Evolutionary conservation across 2,888 invertebrate genomes (phyloP), one percentile per base, ranked within the genome.

Genomic region (Cynaeus angustus): DNA sequence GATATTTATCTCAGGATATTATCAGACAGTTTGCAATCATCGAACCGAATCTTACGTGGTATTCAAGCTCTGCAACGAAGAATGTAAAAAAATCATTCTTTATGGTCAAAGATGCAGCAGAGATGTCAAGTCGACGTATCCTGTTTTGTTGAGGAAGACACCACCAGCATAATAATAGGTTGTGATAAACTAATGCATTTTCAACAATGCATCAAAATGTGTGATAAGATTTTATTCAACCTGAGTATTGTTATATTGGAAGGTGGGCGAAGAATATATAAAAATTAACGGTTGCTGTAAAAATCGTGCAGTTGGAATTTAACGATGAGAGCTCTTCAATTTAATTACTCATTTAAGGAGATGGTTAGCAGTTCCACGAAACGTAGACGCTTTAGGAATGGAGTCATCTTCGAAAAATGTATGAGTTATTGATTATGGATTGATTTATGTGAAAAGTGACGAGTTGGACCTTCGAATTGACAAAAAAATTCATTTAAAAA

Each of bases 61-160:
- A 30, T 45, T 28, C 16, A 30, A 58, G 45, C 59, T 59, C 33
- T 37, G 55, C 38, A 12, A 33, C 12, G 28, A 64, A 53, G 64
- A 62, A 62, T 52, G 62, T 16, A n/a, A 52, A 64, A 52, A 50
- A 64, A 28, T 21, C 30, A 7, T 52, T 64, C 62, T 53, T 43
- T 53, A 64, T 37, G 64, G 53, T 41, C 14, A 10, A 43, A 64
- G 64, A 64, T 64, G 64, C 53, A 64, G 52, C 61, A 61, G 61
- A 50, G 50, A 46, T 61, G 48, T 48, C 48, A 48, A 33, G 10
- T 9, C 16, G 46, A 46, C 48, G 59, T 59, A 33, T 59, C 50
- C 62, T 62, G 62, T 52, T 62, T 62, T 21, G 48, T 26, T 28
- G 28, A 12, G 38, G 61, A 61, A 48, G 48, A 61, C 61, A 61